Base-by-base conservation (phyloP, 2,797 vertebrate species). In the Channallabes apus region DNA sequence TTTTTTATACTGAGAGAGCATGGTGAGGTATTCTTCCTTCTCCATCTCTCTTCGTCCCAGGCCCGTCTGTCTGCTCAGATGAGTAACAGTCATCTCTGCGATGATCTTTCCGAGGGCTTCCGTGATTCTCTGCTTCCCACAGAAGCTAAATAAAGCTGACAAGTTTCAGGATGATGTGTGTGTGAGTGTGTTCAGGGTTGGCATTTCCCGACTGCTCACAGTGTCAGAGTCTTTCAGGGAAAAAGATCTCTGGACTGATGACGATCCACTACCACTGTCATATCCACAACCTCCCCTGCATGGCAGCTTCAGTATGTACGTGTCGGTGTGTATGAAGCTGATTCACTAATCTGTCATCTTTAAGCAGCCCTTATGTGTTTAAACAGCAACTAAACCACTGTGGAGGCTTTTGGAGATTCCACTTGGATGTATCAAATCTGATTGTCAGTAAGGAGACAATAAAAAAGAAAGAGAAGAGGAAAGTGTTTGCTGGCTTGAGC, bases 131-230 rank as follows among this genome's bases (percentile, higher is more conserved):
- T 80, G 67, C 86, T 89, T 89, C 88, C 88, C 87, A 88, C 86
- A 85, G 80, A 56, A 83, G 84, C 86, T 90, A 89, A 90, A 88
- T 87, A 85, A 90, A 90, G 75, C 61, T 72, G 87, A 81, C 87
- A 73, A 54, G 76, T 82, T 81, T 89, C 79, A 69, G 64, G 75
- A 77, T 84, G 73, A 61, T 86, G 58, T 54, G 81, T 61, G 84
- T 87, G 77, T 76, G 76, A 83, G 58, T 80, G 87, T 59, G 80
- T 71, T 86, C 38, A 18, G 24, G 64, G 72, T 62, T 87, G 79
- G 59, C 75, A 84, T 76, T 73, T 86, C 75, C 72, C 65, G 77
- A 79, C 46, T 67, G 54, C 59, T 79, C 83, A 29, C 73, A 86
- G 58, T 69, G 78, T 73, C 54, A 54, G 27, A 51, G 68, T 82